Evolutionary conservation across 2,113 vertebrate species (phyloP).

Genomic region (Hemibagrus wyckioides): DNA sequence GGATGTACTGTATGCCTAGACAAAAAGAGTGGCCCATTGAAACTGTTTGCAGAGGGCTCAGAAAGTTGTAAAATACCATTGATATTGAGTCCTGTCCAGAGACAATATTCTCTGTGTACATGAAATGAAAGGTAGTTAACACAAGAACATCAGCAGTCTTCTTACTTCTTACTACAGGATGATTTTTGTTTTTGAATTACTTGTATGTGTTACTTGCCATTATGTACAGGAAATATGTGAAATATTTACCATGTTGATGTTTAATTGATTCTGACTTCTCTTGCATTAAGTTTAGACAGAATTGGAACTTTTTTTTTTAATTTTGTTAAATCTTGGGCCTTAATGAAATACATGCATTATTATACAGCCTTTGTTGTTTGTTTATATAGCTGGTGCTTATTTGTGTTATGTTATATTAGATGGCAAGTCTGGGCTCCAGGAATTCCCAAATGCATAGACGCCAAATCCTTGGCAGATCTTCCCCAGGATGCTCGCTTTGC

Average conservation of each 20-base stretch:
- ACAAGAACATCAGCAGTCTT: neutral
- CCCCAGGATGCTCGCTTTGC: slow-evolving; percentile 79
- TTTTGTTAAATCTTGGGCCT: neutral
- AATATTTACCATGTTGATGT: neutral
- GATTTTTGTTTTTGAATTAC: neutral
- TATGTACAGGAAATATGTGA: neutral
- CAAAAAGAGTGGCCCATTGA: neutral
- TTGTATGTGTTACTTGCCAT: neutral
- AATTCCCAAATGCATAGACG: slow-evolving; percentile 76
- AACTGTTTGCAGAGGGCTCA: neutral
- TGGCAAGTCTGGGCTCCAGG: slow-evolving; percentile 78
- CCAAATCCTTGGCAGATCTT: slow-evolving; percentile 71
- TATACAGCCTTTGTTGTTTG: neutral
- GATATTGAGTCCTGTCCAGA: no score
- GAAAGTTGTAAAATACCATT: no score
- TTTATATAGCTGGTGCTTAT: slow-evolving; percentile 8
- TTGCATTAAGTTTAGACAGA: neutral
- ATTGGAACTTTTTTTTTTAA: no score
- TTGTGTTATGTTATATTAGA: slow-evolving; percentile 63
- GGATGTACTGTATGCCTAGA: neutral
- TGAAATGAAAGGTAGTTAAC: no score
- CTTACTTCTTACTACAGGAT: neutral
- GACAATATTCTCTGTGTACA: no score
- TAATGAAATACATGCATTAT: neutral
- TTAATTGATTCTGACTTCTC: neutral